A percentile compares a stretch with the other conserved stretches of the same genome.
These are phyloP conservation scores for Tetramorium parvispinum DNA, from an alignment of 1,140 invertebrate species.

Conservation along the genomic window DNA sequence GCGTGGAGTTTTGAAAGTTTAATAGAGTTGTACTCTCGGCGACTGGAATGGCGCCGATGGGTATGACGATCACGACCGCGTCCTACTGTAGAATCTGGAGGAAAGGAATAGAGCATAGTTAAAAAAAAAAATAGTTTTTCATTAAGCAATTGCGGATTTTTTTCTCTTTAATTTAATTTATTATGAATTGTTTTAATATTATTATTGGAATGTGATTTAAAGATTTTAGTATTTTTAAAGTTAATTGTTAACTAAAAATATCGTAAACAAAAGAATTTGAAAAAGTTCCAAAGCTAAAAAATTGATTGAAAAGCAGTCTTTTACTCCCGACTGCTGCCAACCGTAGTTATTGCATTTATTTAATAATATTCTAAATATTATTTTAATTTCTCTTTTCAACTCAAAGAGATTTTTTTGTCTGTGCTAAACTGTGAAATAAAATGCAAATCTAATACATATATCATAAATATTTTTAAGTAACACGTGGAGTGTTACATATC, in stretches of 20 bases:
- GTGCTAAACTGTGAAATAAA: not conserved
- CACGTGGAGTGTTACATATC: not conserved
- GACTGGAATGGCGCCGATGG: slow-evolving; percentile 23
- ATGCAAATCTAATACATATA: not conserved
- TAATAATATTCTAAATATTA: not conserved
- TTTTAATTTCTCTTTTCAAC: not conserved
- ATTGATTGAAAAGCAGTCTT: not conserved
- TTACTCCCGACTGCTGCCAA: too few relatives aligned
- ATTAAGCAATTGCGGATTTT: not conserved
- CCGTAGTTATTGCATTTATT: not conserved
- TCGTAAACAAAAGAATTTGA: not conserved
- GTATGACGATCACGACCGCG: slow-evolving; percentile 41
- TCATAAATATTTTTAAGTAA: not conserved
- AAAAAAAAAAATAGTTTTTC: slow-evolving; percentile 28
- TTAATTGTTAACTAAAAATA: slow-evolving; percentile 9
- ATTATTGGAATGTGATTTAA: not conserved
- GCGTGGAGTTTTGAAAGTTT: slow-evolving; percentile 73
- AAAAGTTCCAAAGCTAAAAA: too few relatives aligned
- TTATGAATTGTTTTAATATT: too few relatives aligned
- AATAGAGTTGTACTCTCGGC: slow-evolving; percentile 69
- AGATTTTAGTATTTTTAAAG: not conserved
- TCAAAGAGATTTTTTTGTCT: not conserved
- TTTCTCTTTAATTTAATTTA: not conserved
- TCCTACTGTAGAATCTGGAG: slow-evolving; percentile 29
- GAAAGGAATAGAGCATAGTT: not conserved